Conservation (phyloP, 2,113 vertebrate species). For the Gymnogyps californianus region DNA sequence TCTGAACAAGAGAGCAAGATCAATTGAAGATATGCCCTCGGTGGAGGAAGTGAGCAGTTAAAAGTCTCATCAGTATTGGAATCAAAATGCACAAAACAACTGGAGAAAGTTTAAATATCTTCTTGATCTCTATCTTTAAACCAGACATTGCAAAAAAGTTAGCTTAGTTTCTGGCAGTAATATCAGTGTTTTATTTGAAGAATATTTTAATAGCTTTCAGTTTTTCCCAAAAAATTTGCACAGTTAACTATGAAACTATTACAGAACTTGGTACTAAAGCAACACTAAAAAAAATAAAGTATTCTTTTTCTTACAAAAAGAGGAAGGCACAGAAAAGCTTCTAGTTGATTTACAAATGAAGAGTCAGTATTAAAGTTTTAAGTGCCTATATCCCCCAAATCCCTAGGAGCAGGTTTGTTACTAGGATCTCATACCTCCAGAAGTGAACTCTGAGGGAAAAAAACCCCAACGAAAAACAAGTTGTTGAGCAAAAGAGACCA, state of each 20-base stretch:
- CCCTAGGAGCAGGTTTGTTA: neutral
- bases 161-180: neutral
- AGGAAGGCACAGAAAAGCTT: neutral
- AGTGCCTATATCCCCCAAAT: neutral
- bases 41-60: neutral
- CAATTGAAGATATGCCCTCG: neutral
- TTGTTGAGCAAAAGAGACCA: neutral
- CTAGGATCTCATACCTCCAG: neutral
- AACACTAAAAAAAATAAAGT: neutral
- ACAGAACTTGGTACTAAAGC: neutral
- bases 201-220: neutral
- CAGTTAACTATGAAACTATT: neutral
- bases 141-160: neutral
- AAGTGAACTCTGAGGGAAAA: neutral
- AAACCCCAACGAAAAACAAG: neutral
- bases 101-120: neutral
- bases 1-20: neutral
- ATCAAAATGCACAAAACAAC: neutral
- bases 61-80: neutral
- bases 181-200: neutral
- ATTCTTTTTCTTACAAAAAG: neutral
- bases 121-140: neutral
- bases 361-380: neutral
- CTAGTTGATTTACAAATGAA: neutral
- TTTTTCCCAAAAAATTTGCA: fast-evolving